Evolutionary conservation across 2,113 vertebrate genomes (phyloP), one percentile per base, ranked within the genome.

Genomic region (Rhynchomys soricoides): DNA sequence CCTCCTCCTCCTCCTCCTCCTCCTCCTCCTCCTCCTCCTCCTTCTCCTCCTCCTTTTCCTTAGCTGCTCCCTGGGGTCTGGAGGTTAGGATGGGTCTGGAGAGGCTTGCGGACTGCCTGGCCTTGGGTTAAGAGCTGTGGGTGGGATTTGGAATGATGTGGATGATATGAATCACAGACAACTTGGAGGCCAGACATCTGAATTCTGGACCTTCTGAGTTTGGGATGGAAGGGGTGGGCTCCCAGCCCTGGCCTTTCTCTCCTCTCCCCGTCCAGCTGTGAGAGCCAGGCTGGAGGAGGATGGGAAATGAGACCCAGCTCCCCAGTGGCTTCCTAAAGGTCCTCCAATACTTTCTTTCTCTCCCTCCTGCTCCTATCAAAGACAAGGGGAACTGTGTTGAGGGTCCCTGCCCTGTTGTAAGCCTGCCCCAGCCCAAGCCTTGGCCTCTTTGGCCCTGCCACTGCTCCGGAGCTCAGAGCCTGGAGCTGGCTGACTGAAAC

Each of bases 401-500:
- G 66, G 94, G 85, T 94, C 93, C 37, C 3, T 0, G 81, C 68
- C 79, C 87, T 91, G 21, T 77, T 66, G 94, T 82, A 93, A 93
- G 89, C 66, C 31, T 81, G 68, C 95, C 59, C 52, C 11, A 48
- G 57, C 71, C 70, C 1, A 0, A 70, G 55, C 57, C 78, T 89
- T 75, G 86, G 89, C 57, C 88, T 86, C 88, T 86, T 90, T 93
- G 94, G 95, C 74, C 94, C 78, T 90, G 71, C 50, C 37, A 74
- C 73, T 83, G 31, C 79, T 94, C 71, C n/a, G 75, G 83, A 92
- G 96, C 91, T 70, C 71, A 26, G 75, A 77, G 64, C 73, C 86
- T 59, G 90, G 91, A 97, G 75, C 95, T 87, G 95, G 96, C 97
- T 98, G 98, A 98, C 97, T 96, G 96, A 96, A 97, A 96, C 98